Conservation (phyloP, 1,140 invertebrate genomes). For the Euura saliciscinereae region DNA sequence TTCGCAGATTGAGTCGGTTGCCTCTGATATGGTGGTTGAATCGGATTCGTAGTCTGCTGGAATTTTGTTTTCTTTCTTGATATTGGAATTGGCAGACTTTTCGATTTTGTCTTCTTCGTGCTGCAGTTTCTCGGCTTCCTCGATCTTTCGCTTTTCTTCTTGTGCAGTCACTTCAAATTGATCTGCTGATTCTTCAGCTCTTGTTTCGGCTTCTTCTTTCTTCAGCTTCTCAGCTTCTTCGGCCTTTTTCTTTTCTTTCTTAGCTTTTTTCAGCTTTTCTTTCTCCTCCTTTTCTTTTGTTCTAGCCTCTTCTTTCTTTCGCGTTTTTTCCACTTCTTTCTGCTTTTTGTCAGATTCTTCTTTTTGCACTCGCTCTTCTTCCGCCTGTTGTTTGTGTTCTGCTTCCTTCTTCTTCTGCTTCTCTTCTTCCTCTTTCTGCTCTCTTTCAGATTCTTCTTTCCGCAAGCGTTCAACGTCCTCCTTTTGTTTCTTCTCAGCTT, state of each 20-base stretch:
- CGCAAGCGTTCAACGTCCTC: background rate
- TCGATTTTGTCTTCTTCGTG: conserved; percentile 20
- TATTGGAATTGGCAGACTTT: background rate
- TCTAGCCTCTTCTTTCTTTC: conserved; percentile 24
- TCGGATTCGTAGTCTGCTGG: conserved; percentile 26
- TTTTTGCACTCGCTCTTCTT: conserved; percentile 15
- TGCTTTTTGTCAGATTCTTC: conserved; percentile 24
- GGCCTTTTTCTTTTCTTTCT: conserved; percentile 27
- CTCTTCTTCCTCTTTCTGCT: conserved; percentile 24
- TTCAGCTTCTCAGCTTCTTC: conserved; percentile 16
- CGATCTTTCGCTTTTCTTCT: conserved; percentile 12
- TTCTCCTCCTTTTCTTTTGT: conserved; percentile 16
- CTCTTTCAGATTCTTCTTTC: conserved; percentile 26
- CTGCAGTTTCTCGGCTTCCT: conserved; percentile 14
- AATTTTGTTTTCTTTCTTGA: conserved; percentile 11
- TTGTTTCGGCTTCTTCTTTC: conserved; percentile 25
- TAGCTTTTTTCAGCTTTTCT: conserved; percentile 27
- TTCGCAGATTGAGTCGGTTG: conserved; percentile 23
- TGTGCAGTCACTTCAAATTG: conserved; percentile 15
- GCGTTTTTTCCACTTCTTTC: background rate
- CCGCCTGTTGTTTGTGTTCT: conserved; percentile 14
- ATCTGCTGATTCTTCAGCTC: conserved; percentile 4
- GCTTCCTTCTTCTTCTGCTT: conserved; percentile 25
- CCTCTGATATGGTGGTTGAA: conserved; percentile 48
- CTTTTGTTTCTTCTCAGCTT: conserved; percentile 15